Evolutionary conservation across 2,888 invertebrate species (phyloP), one percentile per base, ranked within the genome.

Genomic region (Cerceris ruficornis): DNA sequence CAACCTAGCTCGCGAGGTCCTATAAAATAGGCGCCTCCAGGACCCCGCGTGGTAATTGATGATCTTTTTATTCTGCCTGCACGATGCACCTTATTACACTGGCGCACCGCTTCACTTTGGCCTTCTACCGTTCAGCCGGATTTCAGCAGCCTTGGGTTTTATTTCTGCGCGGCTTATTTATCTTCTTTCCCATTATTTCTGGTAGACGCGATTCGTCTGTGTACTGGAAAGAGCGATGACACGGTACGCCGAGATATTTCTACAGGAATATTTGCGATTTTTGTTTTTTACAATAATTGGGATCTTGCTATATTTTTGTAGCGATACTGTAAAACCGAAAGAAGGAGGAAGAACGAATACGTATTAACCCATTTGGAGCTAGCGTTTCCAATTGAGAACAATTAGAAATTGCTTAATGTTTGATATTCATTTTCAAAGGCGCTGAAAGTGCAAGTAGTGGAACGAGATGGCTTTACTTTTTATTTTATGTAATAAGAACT

Each of bases 11-110:
- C 77, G 83, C 83, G 77, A 75, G 81, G 70, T 70, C 80, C 69
- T 79, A 80, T 84, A 77, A 82, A 80, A 81, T 82, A 81, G 79
- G 71, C 78, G 72, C 46, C 72, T 64, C 72, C 72, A 64, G 57
- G 62, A 77, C 75, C 65, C 83, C 62, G 76, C 73, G 69, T 76
- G 77, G 82, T 90, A 90, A 90, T 90, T 89, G 90, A 90, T 90
- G 90, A 89, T 89, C 88, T 88, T 90, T 88, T 89, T 90, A 88
- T 90, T 87, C 89, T 81, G 75, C 81, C 76, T 72, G 86, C 83
- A 85, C 85, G 86, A 88, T 89, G 87, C 86, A 87, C 86, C 88
- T 87, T 87, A 87, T 86, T 82, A 77, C 82, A 80, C 65, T 59
- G 58, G 69, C 61, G 57, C 75, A 60, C 75, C 57, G 28, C 65